Conservation (phyloP, 2,888 invertebrate genomes). For the Calliphora vomitoria region DNA sequence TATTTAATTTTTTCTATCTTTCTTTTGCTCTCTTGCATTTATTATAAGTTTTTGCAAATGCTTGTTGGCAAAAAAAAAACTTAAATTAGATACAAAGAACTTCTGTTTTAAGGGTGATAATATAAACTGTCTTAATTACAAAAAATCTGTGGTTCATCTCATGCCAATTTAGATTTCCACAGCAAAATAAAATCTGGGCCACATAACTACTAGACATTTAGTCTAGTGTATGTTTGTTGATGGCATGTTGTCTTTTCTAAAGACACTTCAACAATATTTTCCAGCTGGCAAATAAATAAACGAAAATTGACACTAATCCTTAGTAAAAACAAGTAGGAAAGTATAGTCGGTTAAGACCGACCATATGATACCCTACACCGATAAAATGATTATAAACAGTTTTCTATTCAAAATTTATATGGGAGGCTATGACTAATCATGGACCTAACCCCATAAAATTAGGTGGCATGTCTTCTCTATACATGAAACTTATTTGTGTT, state of each 20-base stretch:
- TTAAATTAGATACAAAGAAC: not conserved
- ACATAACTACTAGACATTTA: conserved; percentile 13
- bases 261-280: not conserved
- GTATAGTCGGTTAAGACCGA: no score
- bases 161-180: not conserved
- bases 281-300: not conserved
- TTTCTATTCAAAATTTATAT: no score
- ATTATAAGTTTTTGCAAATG: not conserved
- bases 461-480: no score
- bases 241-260: not conserved
- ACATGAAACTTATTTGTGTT: no score
- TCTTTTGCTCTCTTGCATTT: not conserved
- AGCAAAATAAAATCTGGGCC: not conserved
- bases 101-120: not conserved
- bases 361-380: no score
- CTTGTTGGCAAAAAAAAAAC: not conserved
- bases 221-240: conserved; percentile 2
- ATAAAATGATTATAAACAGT: no score
- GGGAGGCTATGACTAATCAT: no score
- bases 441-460: no score
- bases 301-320: conserved; percentile 21
- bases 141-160: conserved; percentile 44
- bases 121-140: conserved; percentile 34
- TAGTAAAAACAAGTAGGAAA: no score
- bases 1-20: not conserved